Percentiles rank a stretch among this genome's conserved stretches.
phyloP scores from a whole-genome alignment of 1,140 invertebrate species.

The Eciton burchellii region DNA sequence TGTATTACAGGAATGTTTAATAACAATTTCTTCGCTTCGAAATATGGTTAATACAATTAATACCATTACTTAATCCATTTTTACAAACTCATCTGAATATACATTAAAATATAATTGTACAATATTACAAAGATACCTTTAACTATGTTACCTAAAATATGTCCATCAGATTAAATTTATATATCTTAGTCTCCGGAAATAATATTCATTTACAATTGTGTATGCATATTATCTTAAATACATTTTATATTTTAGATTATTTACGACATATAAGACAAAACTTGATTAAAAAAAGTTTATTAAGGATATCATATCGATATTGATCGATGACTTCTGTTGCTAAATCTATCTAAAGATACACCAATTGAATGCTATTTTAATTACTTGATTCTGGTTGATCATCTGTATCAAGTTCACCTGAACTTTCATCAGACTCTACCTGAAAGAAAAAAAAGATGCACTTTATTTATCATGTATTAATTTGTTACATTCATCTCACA shows the following conservation, averaged over 20 bases:
- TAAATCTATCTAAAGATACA: constrained; percentile 1
- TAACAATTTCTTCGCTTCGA: constrained; percentile 12
- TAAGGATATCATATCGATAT: not conserved
- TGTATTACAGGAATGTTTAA: constrained; percentile 30
- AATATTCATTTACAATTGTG: constrained; percentile 12
- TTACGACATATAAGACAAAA: constrained; percentile 26
- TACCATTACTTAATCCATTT: not conserved
- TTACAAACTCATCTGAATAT: not conserved
- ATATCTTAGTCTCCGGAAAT: not conserved
- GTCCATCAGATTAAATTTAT: constrained; percentile 4
- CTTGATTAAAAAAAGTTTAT: constrained; percentile 9
- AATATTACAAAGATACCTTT: not conserved
- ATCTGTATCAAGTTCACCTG: constrained; percentile 80
- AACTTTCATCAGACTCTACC: constrained; percentile 83
- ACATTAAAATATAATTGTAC: constrained; percentile 10
- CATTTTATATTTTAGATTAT: constrained; percentile 23
- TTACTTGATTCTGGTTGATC: constrained; percentile 80
- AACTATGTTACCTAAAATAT: constrained; percentile 30
- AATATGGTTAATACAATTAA: constrained; percentile 7
- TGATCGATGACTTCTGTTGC: constrained; percentile 3
- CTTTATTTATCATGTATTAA: not conserved
- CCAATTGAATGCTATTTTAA: constrained; percentile 57
- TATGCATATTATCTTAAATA: constrained; percentile 36
- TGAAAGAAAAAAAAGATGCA: constrained; percentile 58
- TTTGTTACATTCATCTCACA: too few species aligned